Percentiles rank a stretch among this genome's conserved stretches.
These are phyloP conservation scores for Caenorhabditis elegans DNA, from an alignment of 1,140 invertebrate species.

Conservation along the genomic window WBcel235 BX284606.5:7844501-7845000, in stretches of 20 bases:
- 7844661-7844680: background rate
- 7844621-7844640: background rate
- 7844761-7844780: background rate
- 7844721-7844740: constrained; percentile 15
- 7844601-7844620: constrained; percentile 24
- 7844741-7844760: background rate
- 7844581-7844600: constrained; percentile 16
- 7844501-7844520: constrained; percentile 31
- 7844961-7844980: too few relatives aligned
- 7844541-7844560: background rate
- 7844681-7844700: background rate
- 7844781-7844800: constrained; percentile 14
- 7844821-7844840: background rate
- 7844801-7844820: constrained; percentile 19
- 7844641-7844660: background rate
- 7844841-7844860: too few relatives aligned
- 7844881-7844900: too few relatives aligned
- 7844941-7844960: too few relatives aligned
- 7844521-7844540: constrained; percentile 15
- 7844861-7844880: too few relatives aligned
- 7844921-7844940: too few relatives aligned
- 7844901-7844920: too few relatives aligned
- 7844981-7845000: too few relatives aligned
- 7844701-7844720: constrained; percentile 3
- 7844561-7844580: background rate